Evolutionary conservation across 2,113 vertebrate genomes (phyloP).

Genomic region (Podarcis cretensis): DNA sequence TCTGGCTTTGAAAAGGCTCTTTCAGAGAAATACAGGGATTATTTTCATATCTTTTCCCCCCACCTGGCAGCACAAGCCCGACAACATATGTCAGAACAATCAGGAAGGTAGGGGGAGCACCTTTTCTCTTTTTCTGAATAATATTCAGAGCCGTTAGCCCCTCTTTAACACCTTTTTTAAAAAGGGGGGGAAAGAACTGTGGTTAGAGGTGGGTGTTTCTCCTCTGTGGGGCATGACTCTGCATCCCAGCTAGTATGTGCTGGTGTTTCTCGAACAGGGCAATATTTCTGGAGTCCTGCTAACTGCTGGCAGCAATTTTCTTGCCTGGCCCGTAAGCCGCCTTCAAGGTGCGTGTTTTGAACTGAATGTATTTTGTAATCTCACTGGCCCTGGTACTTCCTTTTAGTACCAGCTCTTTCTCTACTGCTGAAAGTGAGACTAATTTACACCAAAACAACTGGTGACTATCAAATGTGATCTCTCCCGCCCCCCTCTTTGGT

Average conservation of each 20-base stretch:
- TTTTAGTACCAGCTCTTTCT: not conserved
- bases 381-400: not conserved
- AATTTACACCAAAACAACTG: conserved; percentile 12
- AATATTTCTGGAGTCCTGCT: not conserved
- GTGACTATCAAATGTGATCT: conserved; percentile 10
- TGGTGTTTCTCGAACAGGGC: not conserved
- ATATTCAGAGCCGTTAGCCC: not conserved
- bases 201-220: not conserved
- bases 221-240: not conserved
- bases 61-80: conserved; percentile 6
- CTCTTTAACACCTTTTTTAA: not conserved
- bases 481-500: not conserved
- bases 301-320: conserved; percentile 1
- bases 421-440: conserved; percentile 15
- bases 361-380: conserved; percentile 23
- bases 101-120: not conserved
- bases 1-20: conserved; percentile 79
- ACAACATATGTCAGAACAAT: conserved; percentile 26
- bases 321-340: not conserved
- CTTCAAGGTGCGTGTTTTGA: not conserved
- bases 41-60: conserved; percentile 79
- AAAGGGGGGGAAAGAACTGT: not conserved
- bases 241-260: not conserved
- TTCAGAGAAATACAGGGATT: conserved; percentile 80
- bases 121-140: not conserved